Conservation (phyloP, 1,140 invertebrate genomes). For the Scaptomyza pallida region DNA sequence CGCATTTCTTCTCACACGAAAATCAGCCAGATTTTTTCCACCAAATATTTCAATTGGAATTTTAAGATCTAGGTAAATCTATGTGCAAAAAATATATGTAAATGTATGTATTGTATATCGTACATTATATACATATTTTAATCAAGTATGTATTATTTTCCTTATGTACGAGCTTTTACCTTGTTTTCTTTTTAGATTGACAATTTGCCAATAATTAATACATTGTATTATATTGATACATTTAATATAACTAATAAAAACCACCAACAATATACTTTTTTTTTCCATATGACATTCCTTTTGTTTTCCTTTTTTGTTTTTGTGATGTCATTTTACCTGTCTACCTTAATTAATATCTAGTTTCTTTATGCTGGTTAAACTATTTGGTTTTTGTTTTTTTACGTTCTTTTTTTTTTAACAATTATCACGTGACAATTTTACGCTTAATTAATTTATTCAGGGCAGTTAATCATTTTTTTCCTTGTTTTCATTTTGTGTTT, state of each 20-base stretch:
- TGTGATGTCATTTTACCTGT: constrained; percentile 53
- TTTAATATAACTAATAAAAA: constrained; percentile 68
- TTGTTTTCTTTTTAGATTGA: constrained; percentile 40
- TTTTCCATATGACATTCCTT: constrained; percentile 50
- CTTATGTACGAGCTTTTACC: constrained; percentile 37
- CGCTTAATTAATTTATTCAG: constrained; percentile 76
- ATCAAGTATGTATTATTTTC: constrained; percentile 45
- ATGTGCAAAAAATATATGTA: constrained; percentile 77
- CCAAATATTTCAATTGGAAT: constrained; percentile 19
- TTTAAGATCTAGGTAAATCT: constrained; percentile 75
- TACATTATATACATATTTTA: constrained; percentile 77
- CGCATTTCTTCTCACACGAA: constrained; percentile 22
- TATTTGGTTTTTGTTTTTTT: constrained; percentile 32
- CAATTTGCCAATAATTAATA: constrained; percentile 79
- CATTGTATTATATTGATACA: constrained; percentile 47
- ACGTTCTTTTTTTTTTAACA: constrained; percentile 53
- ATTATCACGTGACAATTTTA: constrained; percentile 82
- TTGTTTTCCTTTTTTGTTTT: constrained; percentile 35
- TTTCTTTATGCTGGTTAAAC: constrained; percentile 63
- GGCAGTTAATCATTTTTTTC: constrained; percentile 59
- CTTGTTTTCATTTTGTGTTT: constrained; percentile 37
- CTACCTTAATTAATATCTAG: constrained; percentile 76
- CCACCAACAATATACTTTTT: constrained; percentile 81
- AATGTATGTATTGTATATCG: constrained; percentile 69
- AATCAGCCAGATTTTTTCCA: constrained; percentile 35